Conservation (phyloP, 2,888 invertebrate species). For the Athripsodes cinereus region DNA sequence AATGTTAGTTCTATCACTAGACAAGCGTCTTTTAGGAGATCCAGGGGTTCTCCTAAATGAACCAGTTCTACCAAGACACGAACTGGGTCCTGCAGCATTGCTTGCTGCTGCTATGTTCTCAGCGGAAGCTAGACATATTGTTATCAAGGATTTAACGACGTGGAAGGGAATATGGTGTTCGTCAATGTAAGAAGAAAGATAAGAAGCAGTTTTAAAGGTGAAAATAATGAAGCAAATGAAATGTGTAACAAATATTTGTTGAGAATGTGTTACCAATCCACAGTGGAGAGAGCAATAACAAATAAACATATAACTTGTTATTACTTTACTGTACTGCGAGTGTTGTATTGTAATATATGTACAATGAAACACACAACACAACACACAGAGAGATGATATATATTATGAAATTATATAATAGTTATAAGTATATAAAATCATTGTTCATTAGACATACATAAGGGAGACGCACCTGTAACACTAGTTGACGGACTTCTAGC, state of each 20-base stretch:
- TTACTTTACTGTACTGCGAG: not conserved
- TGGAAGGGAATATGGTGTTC: too few species aligned
- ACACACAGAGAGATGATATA: too few species aligned
- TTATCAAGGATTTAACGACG: not conserved
- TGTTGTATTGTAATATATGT: too few species aligned
- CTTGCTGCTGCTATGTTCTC: constrained; percentile 20
- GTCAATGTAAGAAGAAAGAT: too few species aligned
- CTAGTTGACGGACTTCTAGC: constrained; percentile 48
- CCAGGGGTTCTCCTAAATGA: constrained; percentile 32
- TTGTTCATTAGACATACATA: too few species aligned
- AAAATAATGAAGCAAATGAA: constrained; percentile 9
- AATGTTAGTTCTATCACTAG: constrained; percentile 47
- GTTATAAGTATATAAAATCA: too few species aligned
- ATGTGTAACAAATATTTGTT: constrained; percentile 1
- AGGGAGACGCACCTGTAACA: constrained; percentile 39
- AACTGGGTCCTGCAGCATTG: not conserved
- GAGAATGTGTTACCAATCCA: not conserved
- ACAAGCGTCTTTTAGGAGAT: constrained; percentile 28
- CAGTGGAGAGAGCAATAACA: not conserved
- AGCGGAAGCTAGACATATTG: constrained; percentile 17
- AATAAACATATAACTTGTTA: not conserved
- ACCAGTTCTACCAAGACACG: constrained; percentile 31
- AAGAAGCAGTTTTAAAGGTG: too few species aligned
- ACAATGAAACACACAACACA: too few species aligned
- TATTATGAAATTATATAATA: too few species aligned